Evolutionary conservation across 2,797 vertebrate species (phyloP).

Genomic region (Oreonectes daqikongensis): DNA sequence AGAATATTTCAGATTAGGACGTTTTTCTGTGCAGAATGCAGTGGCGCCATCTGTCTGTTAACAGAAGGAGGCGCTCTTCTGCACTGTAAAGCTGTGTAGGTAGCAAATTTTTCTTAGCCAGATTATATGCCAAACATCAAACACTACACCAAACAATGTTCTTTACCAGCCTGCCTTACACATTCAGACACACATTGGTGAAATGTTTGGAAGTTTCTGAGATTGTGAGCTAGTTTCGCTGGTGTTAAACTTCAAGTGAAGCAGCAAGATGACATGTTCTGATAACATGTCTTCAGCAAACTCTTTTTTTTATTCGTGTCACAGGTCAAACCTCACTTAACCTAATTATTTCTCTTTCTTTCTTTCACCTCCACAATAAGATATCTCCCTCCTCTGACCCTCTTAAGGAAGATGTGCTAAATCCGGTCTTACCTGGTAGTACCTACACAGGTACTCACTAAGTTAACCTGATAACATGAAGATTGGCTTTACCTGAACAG

Average conservation of each 20-base stretch:
- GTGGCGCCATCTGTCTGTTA: no score
- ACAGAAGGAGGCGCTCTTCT: neutral
- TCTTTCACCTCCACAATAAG: conserved; percentile 9
- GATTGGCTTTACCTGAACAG: conserved; percentile 5
- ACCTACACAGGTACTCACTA: conserved; percentile 12
- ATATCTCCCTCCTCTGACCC: conserved; percentile 46
- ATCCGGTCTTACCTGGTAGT: conserved; percentile 17
- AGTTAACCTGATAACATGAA: conserved; percentile 20
- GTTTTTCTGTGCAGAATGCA: neutral
- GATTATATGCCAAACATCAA: conserved; percentile 35
- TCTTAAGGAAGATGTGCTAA: conserved; percentile 21
- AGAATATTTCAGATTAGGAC: no score
- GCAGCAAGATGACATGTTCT: neutral
- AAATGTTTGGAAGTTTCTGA: no score
- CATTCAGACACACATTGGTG: neutral
- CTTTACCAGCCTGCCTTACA: conserved; percentile 14
- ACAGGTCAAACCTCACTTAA: conserved; percentile 27
- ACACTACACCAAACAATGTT: conserved; percentile 28
- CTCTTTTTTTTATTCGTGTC: conserved; percentile 2
- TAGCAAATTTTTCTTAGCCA: conserved; percentile 1
- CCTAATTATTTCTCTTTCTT: conserved; percentile 11
- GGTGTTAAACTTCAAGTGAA: no score
- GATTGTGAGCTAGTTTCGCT: no score
- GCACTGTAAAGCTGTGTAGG: neutral
- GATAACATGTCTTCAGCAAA: neutral